Conservation (phyloP, 2,888 invertebrate species). For the Erannis defoliaria region DNA sequence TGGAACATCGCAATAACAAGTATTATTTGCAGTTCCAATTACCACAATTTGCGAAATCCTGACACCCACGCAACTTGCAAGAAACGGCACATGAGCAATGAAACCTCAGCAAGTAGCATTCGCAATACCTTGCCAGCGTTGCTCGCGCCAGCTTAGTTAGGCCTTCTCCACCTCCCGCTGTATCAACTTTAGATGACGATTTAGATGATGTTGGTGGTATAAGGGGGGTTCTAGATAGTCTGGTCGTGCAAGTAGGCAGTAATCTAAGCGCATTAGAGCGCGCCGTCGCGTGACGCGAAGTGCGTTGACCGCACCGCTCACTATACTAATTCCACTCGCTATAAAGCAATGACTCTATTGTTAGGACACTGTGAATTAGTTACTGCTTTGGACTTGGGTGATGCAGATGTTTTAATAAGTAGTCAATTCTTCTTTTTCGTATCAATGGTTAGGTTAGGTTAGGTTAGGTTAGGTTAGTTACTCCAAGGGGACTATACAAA, state of each 20-base stretch:
- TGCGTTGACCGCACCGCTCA: slow-evolving; percentile 79
- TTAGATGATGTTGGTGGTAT: slow-evolving; percentile 32
- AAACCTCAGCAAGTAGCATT: slow-evolving; percentile 76
- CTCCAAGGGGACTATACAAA: too few relatives aligned
- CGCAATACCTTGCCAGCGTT: slow-evolving; percentile 70
- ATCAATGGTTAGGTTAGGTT: too few relatives aligned
- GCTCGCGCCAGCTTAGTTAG: slow-evolving; percentile 50
- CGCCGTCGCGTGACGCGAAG: slow-evolving; percentile 80
- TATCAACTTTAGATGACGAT: slow-evolving; percentile 9
- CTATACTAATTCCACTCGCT: slow-evolving; percentile 49
- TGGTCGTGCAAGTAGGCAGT: slow-evolving; percentile 74
- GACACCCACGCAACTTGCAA: slow-evolving; percentile 44
- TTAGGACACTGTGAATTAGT: slow-evolving; percentile 64
- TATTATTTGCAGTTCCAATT: slow-evolving; percentile 22
- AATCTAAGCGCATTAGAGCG: slow-evolving; percentile 83
- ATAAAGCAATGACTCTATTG: slow-evolving; percentile 73
- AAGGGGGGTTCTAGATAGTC: slow-evolving; percentile 52
- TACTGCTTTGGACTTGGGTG: slow-evolving; percentile 37
- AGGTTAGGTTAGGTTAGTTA: too few relatives aligned
- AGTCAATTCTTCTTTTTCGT: too few relatives aligned
- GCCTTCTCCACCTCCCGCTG: slow-evolving; percentile 49
- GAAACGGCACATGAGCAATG: slow-evolving; percentile 56
- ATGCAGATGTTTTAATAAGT: slow-evolving; percentile 18
- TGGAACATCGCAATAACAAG: background rate
- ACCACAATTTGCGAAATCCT: slow-evolving; percentile 34